phyloP scores from a whole-genome alignment of 1,140 invertebrate genomes.

The Drosophila biarmipes region DNA sequence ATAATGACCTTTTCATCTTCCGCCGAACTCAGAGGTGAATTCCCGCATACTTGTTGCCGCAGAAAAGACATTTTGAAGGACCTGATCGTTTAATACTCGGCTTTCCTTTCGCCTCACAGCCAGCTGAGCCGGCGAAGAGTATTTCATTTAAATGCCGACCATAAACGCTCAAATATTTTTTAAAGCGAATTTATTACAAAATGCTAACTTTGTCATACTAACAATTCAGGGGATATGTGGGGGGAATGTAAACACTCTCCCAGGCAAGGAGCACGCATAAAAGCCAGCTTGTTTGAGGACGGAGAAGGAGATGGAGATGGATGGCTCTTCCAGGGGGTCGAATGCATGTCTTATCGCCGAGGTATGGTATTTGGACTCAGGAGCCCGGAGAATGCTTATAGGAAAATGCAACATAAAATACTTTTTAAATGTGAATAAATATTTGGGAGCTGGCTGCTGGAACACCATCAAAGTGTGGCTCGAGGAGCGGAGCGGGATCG shows the following conservation, averaged over 20 bases:
- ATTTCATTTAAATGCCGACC: constrained; percentile 72
- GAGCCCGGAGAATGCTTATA: constrained; percentile 56
- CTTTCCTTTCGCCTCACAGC: background rate
- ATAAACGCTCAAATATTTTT: constrained; percentile 72
- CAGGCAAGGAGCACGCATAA: constrained; percentile 45
- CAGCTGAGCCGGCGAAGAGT: constrained; percentile 41
- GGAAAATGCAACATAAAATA: constrained; percentile 79
- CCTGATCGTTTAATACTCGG: constrained; percentile 9
- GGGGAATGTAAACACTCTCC: constrained; percentile 45
- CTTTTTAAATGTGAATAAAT: constrained; percentile 79
- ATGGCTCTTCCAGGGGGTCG: constrained; percentile 12
- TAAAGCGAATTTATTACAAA: constrained; percentile 75
- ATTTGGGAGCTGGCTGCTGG: constrained; percentile 45
- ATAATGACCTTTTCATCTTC: constrained; percentile 19
- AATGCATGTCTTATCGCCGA: constrained; percentile 74
- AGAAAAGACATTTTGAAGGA: constrained; percentile 5
- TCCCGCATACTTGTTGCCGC: background rate
- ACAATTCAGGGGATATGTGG: constrained; percentile 45
- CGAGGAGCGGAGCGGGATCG: background rate
- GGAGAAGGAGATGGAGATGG: background rate
- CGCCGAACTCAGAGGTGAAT: background rate
- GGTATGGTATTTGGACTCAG: constrained; percentile 53
- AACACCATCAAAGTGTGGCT: constrained; percentile 39
- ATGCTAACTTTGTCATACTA: constrained; percentile 75
- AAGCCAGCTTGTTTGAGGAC: constrained; percentile 21